phyloP scores from a whole-genome alignment of 2,113 vertebrate species.

The Larimichthys crocea region DNA sequence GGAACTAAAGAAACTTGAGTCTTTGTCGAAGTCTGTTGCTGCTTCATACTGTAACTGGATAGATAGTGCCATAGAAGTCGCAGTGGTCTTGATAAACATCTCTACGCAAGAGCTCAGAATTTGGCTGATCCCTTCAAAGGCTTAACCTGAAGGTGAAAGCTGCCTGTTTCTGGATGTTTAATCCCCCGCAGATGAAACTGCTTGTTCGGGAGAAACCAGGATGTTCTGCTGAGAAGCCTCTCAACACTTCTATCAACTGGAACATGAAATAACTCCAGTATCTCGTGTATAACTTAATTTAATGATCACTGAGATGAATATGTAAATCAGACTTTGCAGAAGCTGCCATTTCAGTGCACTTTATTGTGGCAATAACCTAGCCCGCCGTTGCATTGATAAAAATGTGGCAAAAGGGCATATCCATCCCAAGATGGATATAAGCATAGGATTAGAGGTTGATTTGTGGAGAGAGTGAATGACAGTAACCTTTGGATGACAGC shows the following conservation, averaged over 20 bases:
- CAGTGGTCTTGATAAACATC: constrained; percentile 30
- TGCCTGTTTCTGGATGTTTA: constrained; percentile 18
- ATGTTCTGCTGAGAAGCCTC: constrained; percentile 6
- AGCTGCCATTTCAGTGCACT: background rate
- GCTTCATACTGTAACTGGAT: constrained; percentile 5
- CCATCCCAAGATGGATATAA: constrained; percentile 8
- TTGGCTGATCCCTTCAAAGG: constrained; percentile 37
- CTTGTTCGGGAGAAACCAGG: background rate
- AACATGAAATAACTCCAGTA: background rate
- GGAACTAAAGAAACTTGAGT: background rate
- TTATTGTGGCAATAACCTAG: background rate
- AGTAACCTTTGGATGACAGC: constrained; percentile 48
- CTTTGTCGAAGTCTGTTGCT: constrained; percentile 3
- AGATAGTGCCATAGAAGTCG: constrained; percentile 17
- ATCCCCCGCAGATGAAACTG: constrained; percentile 14
- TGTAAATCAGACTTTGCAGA: background rate
- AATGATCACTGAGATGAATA: background rate
- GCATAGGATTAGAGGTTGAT: background rate
- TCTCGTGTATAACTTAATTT: background rate
- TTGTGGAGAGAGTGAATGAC: constrained; percentile 34
- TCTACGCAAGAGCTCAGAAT: constrained; percentile 21
- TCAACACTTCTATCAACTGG: background rate
- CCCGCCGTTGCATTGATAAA: constrained; percentile 16
- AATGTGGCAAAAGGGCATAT: constrained; percentile 22
- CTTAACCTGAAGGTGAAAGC: constrained; percentile 34